Base-by-base conservation (phyloP, 2,888 invertebrate species). In the Frankliniella intonsa region DNA sequence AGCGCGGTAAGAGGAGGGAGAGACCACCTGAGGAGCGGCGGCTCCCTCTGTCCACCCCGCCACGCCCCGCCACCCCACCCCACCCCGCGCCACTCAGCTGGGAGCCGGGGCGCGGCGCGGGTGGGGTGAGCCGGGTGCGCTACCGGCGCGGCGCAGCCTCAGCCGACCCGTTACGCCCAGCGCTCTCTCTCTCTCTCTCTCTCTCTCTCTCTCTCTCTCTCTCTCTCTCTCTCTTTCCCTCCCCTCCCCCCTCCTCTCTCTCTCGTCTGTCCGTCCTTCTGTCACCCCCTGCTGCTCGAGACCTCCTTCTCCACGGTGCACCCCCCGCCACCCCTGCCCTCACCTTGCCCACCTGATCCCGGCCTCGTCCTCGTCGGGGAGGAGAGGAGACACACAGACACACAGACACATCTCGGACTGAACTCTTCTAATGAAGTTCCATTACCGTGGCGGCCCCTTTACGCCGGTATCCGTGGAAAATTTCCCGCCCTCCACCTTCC, bases 201-300 rank as follows among this genome's bases (percentile, higher is more conserved):
- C 55, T 55, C 55, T 55, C 55, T 55, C 55, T 55, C 55, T 55
- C 55, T 55, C 55, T 55, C 55, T 55, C 55, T 55, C 55, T 55
- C 55, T 55, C 55, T 55, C 55, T 55, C 55, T 55, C 55, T 55
- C 55, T 55, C 55, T 55, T 8, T 55, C 55, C 7, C 55, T 55
- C 55, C 7, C 51, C 12, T 12, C 51, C 51, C 12, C 51, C 12
- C 51, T 51, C 51, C 17, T 17, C 55, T 55, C 55, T 55, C 55
- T 55, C 55, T 55, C 55, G n/a, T n/a, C n/a, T n/a, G n/a, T n/a
- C n/a, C n/a, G n/a, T 8, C 55, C 55, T 17, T 55, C 55, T 3
- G 3, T 55, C 55, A 1, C 3, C 7, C 55, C 55, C 55, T 55
- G 3, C 17, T 17, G 12, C 55, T 55, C 55, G 38, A n/a, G n/a